These are phyloP conservation scores for Nannospalax galili DNA, from an alignment of 2,113 vertebrate species.

Conservation along the genomic window DNA sequence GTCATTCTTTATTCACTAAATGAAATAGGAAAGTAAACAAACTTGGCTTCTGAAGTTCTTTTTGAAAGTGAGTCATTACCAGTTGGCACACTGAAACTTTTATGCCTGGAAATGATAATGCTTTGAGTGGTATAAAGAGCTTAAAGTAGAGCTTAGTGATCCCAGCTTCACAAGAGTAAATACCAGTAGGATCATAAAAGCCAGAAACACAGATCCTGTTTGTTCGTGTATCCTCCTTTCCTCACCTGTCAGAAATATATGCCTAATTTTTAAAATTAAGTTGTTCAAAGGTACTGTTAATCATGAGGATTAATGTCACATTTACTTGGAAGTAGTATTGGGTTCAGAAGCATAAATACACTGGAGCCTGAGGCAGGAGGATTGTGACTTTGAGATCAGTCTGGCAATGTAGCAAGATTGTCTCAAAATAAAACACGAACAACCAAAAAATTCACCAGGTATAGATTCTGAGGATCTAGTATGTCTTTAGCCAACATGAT, in stretches of 20 bases:
- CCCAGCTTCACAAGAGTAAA: not conserved
- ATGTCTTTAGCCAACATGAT: too few relatives aligned
- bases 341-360: not conserved
- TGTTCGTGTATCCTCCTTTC: not conserved
- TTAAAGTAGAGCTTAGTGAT: not conserved
- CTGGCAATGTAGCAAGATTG: not conserved
- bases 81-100: not conserved
- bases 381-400: not conserved
- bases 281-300: not conserved
- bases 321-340: conserved; percentile 23
- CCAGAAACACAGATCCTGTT: not conserved
- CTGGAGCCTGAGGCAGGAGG: not conserved
- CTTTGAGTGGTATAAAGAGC: not conserved
- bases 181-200: not conserved
- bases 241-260: not conserved
- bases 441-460: not conserved
- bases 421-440: not conserved
- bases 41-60: not conserved
- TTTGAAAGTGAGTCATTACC: conserved; percentile 11
- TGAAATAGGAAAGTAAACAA: not conserved
- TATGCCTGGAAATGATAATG: not conserved
- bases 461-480: not conserved
- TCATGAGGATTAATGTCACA: not conserved
- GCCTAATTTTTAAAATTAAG: not conserved
- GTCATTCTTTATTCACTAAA: conserved; percentile 31